Evolutionary conservation across 2,888 invertebrate species (phyloP).

Genomic region (Perdita meconis): DNA sequence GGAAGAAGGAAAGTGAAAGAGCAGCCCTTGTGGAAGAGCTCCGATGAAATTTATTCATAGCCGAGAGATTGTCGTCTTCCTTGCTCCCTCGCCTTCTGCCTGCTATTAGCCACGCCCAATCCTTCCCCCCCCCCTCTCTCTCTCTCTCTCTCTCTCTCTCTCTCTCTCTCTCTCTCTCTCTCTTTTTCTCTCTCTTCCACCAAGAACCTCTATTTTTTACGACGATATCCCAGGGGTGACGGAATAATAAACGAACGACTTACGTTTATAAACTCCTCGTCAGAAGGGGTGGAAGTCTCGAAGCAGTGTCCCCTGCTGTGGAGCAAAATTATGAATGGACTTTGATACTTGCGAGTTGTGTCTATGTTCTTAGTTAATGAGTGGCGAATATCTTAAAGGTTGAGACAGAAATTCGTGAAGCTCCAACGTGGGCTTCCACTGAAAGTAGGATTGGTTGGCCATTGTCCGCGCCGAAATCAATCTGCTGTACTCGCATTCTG

Average conservation of each 20-base stretch:
- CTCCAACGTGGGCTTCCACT: too few relatives aligned
- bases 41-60: constrained; percentile 70
- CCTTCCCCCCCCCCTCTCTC: constrained; percentile 7
- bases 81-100: constrained; percentile 30
- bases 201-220: constrained; percentile 51
- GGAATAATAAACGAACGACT: constrained; percentile 67
- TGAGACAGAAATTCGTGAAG: background rate
- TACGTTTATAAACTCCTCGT: constrained; percentile 54
- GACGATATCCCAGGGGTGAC: constrained; percentile 57
- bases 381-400: background rate
- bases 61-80: constrained; percentile 51
- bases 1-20: constrained; percentile 54
- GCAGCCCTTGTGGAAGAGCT: constrained; percentile 35
- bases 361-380: constrained; percentile 40
- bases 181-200: too few relatives aligned
- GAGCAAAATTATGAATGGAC: constrained; percentile 59
- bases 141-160: too few relatives aligned
- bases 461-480: too few relatives aligned
- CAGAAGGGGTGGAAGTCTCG: constrained; percentile 32
- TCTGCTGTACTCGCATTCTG: too few relatives aligned
- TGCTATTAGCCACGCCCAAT: constrained; percentile 62
- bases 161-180: too few relatives aligned
- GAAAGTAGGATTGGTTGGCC: too few relatives aligned
- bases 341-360: constrained; percentile 31
- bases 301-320: constrained; percentile 14